Conservation (phyloP, 2,888 invertebrate genomes). For the Fragum fragum region DNA sequence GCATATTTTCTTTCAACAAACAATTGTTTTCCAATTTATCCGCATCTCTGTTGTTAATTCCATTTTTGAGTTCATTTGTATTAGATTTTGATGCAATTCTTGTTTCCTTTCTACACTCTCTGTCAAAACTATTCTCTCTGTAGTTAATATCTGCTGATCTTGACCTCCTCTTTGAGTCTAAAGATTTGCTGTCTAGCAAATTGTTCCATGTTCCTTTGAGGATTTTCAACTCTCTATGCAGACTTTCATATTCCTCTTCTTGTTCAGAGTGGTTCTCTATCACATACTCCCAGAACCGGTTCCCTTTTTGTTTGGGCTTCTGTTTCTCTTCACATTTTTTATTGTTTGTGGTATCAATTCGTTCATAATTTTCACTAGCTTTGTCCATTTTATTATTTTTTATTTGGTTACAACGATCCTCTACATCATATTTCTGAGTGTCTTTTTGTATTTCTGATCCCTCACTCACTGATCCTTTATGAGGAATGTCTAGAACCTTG, state of each 20-base stretch:
- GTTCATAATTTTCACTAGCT: too few species aligned
- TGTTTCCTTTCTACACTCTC: not conserved
- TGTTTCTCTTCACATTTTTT: constrained; percentile 1
- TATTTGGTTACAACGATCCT: too few species aligned
- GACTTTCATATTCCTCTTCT: constrained; percentile 10
- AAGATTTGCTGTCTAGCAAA: not conserved
- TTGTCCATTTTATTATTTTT: too few species aligned
- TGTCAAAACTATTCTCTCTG: not conserved
- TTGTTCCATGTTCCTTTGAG: constrained; percentile 44
- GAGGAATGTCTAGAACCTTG: too few species aligned
- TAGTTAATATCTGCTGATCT: not conserved
- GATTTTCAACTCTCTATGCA: constrained; percentile 35
- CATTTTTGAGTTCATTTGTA: too few species aligned
- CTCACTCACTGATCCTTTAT: too few species aligned
- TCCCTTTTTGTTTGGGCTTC: constrained; percentile 9
- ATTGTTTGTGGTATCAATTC: too few species aligned
- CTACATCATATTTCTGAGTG: too few species aligned
- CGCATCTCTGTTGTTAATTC: too few species aligned
- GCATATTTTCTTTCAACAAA: too few species aligned
- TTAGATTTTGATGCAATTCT: not conserved
- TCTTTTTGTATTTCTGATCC: too few species aligned
- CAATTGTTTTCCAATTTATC: too few species aligned
- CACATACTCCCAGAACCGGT: constrained; percentile 35
- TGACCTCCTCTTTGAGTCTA: not conserved
- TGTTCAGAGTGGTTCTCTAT: constrained; percentile 21